phyloP scores from a whole-genome alignment of 2,113 vertebrate species.

The Mirounga angustirostris region DNA sequence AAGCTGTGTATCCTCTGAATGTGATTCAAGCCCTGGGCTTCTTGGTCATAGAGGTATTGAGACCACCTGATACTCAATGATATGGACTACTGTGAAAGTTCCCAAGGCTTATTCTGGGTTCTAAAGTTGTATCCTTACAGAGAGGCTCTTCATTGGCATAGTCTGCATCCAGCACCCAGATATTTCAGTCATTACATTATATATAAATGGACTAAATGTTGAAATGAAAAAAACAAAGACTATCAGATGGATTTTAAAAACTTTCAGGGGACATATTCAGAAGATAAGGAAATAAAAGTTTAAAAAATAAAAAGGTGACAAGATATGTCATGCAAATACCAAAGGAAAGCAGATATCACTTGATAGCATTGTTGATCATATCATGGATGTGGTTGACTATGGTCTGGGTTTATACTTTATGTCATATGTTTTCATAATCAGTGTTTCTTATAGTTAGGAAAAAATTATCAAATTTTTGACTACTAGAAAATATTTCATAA shows the following conservation, averaged over 20 bases:
- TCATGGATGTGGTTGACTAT: not conserved
- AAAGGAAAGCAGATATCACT: not conserved
- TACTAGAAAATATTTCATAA: not conserved
- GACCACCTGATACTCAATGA: not conserved
- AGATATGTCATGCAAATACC: not conserved
- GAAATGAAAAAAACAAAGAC: conserved; percentile 14
- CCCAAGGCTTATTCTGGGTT: not conserved
- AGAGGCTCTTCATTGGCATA: not conserved
- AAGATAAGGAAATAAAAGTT: not conserved
- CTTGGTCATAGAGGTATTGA: not conserved
- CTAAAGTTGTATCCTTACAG: not conserved
- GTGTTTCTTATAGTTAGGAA: conserved; percentile 4
- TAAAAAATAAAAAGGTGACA: not conserved
- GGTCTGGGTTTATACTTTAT: not conserved
- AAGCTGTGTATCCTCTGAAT: not conserved
- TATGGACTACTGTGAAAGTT: not conserved
- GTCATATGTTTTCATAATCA: conserved; percentile 6
- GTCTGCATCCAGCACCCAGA: not conserved
- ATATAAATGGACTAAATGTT: not conserved
- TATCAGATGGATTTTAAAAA: not conserved
- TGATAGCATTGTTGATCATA: not conserved
- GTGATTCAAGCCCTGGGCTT: not conserved
- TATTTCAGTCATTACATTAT: conserved; percentile 11
- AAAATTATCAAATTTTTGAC: not conserved
- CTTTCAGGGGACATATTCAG: conserved; percentile 2